Conservation (phyloP, 2,113 vertebrate species). For the Lethenteron reissneri region DNA sequence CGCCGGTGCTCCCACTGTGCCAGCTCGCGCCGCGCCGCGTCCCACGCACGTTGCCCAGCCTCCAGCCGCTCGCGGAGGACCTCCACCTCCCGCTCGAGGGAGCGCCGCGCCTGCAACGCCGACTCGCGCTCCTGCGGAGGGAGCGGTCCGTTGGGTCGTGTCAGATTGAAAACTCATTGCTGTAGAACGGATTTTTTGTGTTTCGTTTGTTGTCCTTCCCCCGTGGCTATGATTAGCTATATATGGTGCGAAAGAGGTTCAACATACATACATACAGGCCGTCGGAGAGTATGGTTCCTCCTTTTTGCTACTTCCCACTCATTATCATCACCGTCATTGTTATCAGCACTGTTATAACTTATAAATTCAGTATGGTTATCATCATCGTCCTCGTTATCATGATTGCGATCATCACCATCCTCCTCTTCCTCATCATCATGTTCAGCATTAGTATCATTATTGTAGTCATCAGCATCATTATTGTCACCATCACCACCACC, state of each 20-base stretch:
- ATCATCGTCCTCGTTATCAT: no score
- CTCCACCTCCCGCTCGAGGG: slow-evolving; percentile 30
- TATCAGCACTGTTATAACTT: no score
- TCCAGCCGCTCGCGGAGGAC: slow-evolving; percentile 28
- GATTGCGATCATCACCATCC: no score
- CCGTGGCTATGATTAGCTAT: neutral
- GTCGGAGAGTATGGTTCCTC: no score
- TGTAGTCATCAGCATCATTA: no score
- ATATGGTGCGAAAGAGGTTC: neutral
- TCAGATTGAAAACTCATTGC: neutral
- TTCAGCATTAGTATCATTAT: no score
- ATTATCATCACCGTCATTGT: no score
- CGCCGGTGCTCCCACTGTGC: slow-evolving; percentile 25
- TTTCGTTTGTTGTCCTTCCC: no score
- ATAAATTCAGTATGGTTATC: no score
- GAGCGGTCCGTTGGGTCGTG: neutral
- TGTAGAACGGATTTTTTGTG: neutral
- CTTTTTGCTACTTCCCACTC: no score
- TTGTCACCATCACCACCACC: no score
- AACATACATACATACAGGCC: neutral
- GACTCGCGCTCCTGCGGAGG: slow-evolving; percentile 34
- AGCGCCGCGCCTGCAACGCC: slow-evolving; percentile 18
- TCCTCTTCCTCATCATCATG: no score
- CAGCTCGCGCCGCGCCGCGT: slow-evolving; percentile 26
- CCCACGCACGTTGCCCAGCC: slow-evolving; percentile 27